phyloP scores from a whole-genome alignment of 2,888 invertebrate genomes.

The Rotaria macrura region DNA sequence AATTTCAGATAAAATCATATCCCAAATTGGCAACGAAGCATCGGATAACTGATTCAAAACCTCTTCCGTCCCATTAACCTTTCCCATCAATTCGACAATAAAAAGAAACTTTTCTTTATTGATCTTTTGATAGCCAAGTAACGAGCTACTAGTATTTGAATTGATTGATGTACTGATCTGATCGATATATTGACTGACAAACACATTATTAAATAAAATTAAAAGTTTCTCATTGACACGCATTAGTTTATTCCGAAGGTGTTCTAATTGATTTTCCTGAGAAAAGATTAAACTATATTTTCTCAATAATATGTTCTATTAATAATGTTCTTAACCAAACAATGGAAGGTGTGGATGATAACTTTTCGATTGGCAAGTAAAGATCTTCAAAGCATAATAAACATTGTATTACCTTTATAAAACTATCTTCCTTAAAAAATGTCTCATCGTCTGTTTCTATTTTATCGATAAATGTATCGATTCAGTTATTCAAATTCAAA shows the following conservation, averaged over 20 bases:
- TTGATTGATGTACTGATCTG: background rate
- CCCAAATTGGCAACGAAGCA: background rate
- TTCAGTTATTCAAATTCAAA: background rate
- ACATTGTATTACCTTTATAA: background rate
- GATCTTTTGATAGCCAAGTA: too few relatives aligned
- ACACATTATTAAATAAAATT: background rate
- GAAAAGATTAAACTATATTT: background rate
- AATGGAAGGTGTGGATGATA: background rate
- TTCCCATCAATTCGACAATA: too few relatives aligned
- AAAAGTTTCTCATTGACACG: background rate
- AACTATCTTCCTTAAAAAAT: background rate
- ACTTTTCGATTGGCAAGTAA: background rate
- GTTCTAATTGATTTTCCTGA: background rate
- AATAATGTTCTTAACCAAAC: background rate
- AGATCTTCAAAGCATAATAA: background rate
- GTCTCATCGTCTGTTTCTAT: background rate
- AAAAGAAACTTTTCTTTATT: too few relatives aligned
- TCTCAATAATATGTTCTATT: background rate
- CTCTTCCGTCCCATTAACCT: too few relatives aligned
- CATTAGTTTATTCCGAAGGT: background rate
- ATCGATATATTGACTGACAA: background rate
- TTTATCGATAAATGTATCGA: background rate
- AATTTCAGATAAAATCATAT: background rate
- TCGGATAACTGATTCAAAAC: background rate
- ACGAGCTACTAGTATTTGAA: background rate